phyloP scores from a whole-genome alignment of 1,140 invertebrate genomes.

The Ips typographus region DNA sequence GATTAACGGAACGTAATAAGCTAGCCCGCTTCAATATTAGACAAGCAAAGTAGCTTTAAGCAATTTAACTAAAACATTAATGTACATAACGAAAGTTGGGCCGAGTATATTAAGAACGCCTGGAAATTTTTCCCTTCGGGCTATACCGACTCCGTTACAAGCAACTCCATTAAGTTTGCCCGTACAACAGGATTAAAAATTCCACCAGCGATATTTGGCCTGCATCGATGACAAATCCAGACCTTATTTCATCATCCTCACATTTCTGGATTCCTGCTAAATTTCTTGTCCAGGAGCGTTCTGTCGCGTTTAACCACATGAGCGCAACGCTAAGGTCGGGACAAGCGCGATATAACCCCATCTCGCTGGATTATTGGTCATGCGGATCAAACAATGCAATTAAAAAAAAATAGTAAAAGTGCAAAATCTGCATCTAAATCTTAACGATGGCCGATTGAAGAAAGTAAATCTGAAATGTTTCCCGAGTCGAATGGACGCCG shows the following conservation, averaged over 20 bases:
- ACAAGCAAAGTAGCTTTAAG: background rate
- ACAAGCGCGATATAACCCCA: conserved; percentile 19
- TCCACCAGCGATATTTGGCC: background rate
- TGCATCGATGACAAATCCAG: conserved; percentile 1
- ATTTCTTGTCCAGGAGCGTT: conserved; percentile 27
- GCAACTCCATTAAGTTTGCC: too few species aligned
- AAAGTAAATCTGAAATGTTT: conserved; percentile 21
- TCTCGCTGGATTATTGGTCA: conserved; percentile 15
- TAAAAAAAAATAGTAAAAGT: background rate
- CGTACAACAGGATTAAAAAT: background rate
- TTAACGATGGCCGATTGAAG: conserved; percentile 21
- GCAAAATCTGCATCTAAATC: conserved; percentile 10
- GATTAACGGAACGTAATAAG: background rate
- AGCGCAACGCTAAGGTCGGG: conserved; percentile 27
- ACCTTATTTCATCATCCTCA: background rate
- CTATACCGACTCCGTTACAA: background rate
- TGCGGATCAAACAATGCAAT: conserved; percentile 4
- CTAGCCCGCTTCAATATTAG: background rate
- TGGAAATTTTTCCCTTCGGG: background rate
- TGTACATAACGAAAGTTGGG: conserved; percentile 12
- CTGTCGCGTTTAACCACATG: conserved; percentile 24
- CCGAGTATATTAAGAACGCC: conserved; percentile 5
- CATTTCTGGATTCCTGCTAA: conserved; percentile 18
- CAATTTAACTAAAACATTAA: conserved; percentile 11
- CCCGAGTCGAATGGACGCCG: conserved; percentile 20